Percentiles rank a stretch among this genome's conserved stretches.
These are phyloP conservation scores for Stictonetta naevosa DNA, from an alignment of 2,113 vertebrate genomes.

Conservation along the genomic window DNA sequence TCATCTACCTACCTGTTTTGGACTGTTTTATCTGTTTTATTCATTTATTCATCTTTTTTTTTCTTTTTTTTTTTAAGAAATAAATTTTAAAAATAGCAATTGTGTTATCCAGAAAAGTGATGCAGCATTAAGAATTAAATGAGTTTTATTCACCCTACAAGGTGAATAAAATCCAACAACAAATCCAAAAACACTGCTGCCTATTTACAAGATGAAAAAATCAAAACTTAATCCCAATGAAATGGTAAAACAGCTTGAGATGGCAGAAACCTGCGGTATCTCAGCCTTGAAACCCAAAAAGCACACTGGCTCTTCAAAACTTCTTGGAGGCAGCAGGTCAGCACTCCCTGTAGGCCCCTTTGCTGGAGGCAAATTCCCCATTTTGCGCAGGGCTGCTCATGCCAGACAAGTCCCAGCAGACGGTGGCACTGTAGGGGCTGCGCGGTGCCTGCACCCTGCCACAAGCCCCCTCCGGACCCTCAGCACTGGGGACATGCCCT, in stretches of 20 bases:
- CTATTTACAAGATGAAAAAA: neutral
- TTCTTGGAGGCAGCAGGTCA: neutral
- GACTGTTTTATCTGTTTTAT: neutral
- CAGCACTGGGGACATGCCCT: too few relatives aligned
- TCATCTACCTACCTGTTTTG: neutral
- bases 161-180: neutral
- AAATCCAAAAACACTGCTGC: neutral
- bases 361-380: fast-evolving
- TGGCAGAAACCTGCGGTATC: neutral
- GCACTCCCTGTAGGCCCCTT: neutral
- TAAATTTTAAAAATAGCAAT: neutral
- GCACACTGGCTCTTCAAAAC: neutral
- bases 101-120: neutral
- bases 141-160: neutral
- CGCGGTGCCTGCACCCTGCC: neutral
- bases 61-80: neutral
- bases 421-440: neutral
- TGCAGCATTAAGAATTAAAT: neutral
- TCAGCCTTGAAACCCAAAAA: neutral
- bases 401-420: neutral
- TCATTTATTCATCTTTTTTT: too few relatives aligned
- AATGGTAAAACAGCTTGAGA: neutral
- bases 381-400: neutral
- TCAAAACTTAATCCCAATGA: neutral
- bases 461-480: neutral